phyloP scores from a whole-genome alignment of 2,888 invertebrate genomes.

The Andricus curvator region DNA sequence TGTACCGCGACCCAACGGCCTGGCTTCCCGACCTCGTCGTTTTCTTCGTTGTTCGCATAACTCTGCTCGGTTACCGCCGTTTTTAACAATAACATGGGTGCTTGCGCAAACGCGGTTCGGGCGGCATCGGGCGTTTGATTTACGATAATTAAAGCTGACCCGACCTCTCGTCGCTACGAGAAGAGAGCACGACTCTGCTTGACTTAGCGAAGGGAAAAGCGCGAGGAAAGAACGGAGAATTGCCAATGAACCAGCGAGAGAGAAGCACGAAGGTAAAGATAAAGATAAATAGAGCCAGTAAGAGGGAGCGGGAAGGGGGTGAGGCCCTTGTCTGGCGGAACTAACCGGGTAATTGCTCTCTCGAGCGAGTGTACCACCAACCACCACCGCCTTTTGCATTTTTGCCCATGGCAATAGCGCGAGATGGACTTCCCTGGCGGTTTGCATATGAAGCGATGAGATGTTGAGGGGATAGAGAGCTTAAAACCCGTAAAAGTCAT shows the following conservation, averaged over 20 bases:
- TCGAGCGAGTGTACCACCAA: not conserved
- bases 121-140: conserved; percentile 68
- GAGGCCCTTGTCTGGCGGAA: not conserved
- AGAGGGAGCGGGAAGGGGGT: too few species aligned
- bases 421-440: not conserved
- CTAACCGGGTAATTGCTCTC: conserved; percentile 5
- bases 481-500: not conserved
- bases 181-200: conserved; percentile 53
- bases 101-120: conserved; percentile 57
- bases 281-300: not conserved
- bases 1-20: not conserved
- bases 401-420: not conserved
- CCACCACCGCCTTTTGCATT: conserved; percentile 5
- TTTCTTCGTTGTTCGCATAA: not conserved
- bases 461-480: not conserved
- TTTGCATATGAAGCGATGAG: not conserved
- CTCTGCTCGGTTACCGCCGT: conserved; percentile 32
- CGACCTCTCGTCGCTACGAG: conserved; percentile 70
- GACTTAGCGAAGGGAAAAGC: conserved; percentile 50
- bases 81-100: conserved; percentile 64
- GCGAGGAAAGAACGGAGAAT: conserved; percentile 45
- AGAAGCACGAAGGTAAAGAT: not conserved
- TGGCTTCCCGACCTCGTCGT: not conserved
- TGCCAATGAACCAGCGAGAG: conserved; percentile 48
- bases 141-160: conserved; percentile 76